Percentiles rank a stretch among this genome's conserved stretches.
These are phyloP conservation scores for Anoncus sp. DNA, from an alignment of 2,888 invertebrate genomes.

Conservation along the genomic window DNA sequence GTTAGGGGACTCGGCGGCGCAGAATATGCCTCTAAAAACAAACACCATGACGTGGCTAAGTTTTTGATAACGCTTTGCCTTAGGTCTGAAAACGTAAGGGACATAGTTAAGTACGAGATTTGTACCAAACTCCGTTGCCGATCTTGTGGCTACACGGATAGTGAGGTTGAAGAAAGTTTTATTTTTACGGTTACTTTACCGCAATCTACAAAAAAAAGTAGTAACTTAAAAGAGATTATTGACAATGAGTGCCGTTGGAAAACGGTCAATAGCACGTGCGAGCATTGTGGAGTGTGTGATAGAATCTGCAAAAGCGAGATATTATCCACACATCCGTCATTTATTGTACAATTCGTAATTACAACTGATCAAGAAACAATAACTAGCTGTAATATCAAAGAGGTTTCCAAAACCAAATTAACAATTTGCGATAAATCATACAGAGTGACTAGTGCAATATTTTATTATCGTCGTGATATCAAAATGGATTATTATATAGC, in stretches of 20 bases:
- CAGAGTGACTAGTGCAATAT: conserved; percentile 34
- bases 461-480: conserved; percentile 15
- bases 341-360: neutral
- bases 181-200: neutral
- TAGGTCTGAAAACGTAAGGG: neutral
- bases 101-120: conserved; percentile 11
- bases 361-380: neutral
- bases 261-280: too few relatives aligned
- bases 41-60: conserved; percentile 33
- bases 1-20: conserved; percentile 23
- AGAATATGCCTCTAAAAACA: conserved; percentile 19
- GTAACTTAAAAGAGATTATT: conserved; percentile 24
- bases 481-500: conserved; percentile 19
- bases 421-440: conserved; percentile 9
- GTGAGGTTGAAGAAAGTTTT: conserved; percentile 16
- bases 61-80: conserved; percentile 20
- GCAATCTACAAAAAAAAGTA: conserved; percentile 4
- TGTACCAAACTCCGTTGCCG: neutral
- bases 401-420: neutral
- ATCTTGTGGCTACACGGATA: neutral
- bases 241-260: too few relatives aligned
- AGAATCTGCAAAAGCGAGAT: too few relatives aligned
- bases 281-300: too few relatives aligned
- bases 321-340: too few relatives aligned
- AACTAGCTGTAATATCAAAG: conserved; percentile 3